Conservation (phyloP, 2,888 invertebrate species). For the Acanthoscelides obtectus region DNA sequence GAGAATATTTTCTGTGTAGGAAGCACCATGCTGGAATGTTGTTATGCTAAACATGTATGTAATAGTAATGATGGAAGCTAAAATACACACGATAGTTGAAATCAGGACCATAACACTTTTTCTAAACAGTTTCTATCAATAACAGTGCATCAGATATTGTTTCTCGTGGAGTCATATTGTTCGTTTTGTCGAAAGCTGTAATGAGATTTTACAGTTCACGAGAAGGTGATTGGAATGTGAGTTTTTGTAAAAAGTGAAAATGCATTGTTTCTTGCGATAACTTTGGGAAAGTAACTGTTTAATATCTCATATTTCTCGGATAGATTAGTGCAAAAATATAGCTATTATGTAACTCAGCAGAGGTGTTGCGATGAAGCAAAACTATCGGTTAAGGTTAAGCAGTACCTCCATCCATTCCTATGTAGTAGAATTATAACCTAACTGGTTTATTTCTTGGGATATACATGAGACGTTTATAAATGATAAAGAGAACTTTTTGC, state of each 20-base stretch:
- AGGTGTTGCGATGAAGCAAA: too few species aligned
- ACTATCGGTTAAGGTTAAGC: too few species aligned
- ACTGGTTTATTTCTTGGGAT: too few species aligned
- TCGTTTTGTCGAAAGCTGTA: background rate
- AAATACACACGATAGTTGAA: background rate
- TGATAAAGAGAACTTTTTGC: too few species aligned
- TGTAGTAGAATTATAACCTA: too few species aligned
- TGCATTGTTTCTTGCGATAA: background rate
- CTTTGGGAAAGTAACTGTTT: background rate
- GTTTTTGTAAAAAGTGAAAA: background rate
- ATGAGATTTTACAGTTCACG: background rate
- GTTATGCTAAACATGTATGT: background rate
- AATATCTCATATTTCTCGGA: too few species aligned
- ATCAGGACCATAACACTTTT: background rate
- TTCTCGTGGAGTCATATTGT: background rate
- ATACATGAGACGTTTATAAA: too few species aligned
- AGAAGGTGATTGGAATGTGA: background rate
- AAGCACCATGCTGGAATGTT: background rate
- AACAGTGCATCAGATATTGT: background rate
- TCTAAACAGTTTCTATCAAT: background rate
- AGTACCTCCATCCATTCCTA: too few species aligned
- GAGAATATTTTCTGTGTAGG: too few species aligned
- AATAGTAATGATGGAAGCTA: background rate
- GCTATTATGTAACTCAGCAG: too few species aligned
- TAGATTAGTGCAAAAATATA: too few species aligned